A percentile compares a stretch with the other conserved stretches of the same genome.
These are phyloP conservation scores for Agonopterix alstromeriana DNA, from an alignment of 2,888 invertebrate genomes.

Conservation along the genomic window DNA sequence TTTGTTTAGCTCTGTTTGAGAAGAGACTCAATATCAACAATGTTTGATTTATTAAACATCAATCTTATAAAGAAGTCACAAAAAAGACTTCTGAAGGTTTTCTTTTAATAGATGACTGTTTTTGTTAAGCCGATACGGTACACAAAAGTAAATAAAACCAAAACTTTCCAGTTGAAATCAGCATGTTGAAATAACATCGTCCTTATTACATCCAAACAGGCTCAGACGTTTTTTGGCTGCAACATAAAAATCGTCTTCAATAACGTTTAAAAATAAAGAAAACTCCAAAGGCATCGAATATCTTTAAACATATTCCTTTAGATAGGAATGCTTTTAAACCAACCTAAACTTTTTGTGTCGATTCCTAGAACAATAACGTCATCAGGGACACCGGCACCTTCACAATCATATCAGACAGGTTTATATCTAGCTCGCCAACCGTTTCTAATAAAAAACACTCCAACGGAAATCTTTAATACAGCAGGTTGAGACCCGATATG, in stretches of 20 bases:
- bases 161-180: conserved; percentile 1
- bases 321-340: background rate
- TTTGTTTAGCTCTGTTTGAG: conserved; percentile 1
- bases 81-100: conserved; percentile 1
- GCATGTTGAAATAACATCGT: conserved; percentile 3
- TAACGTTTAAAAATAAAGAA: background rate
- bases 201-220: background rate
- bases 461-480: conserved; percentile 56
- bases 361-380: conserved; percentile 19
- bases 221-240: conserved; percentile 1
- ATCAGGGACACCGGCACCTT: conserved; percentile 26
- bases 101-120: background rate
- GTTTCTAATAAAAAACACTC: conserved; percentile 35
- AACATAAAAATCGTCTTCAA: background rate
- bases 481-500: conserved; percentile 35
- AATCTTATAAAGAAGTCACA: background rate
- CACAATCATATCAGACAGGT: conserved; percentile 48
- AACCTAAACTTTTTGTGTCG: background rate
- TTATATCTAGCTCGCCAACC: conserved; percentile 38
- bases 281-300: no score
- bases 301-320: no score
- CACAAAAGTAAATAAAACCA: background rate
- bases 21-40: background rate
- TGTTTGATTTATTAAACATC: conserved; percentile 3
- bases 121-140: no score